A percentile compares a stretch with the other conserved stretches of the same genome.
phyloP scores from a whole-genome alignment of 2,113 vertebrate species.

The Megaptera novaeangliae region DNA sequence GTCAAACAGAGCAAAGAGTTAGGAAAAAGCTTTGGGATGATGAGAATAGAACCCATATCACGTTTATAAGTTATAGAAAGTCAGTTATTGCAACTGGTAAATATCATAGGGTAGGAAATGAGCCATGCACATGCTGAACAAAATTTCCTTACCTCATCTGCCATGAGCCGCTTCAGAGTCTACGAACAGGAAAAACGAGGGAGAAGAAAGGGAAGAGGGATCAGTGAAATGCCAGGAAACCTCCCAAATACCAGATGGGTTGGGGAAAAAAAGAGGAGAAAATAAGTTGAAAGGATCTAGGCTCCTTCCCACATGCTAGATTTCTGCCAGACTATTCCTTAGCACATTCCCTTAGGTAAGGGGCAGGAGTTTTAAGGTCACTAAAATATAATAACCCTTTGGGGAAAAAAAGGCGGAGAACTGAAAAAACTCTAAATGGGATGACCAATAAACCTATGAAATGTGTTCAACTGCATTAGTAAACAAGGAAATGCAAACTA shows the following conservation, averaged over 20 bases:
- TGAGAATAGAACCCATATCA: neutral
- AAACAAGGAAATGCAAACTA: conserved; percentile 23
- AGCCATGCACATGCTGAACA: conserved; percentile 59
- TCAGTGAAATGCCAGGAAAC: conserved; percentile 36
- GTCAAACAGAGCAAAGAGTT: conserved; percentile 36
- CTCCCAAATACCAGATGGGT: conserved; percentile 19
- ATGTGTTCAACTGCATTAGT: neutral
- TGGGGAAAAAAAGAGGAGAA: conserved; percentile 16
- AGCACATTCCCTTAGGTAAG: neutral
- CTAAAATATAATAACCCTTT: neutral
- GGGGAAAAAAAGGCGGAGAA: neutral
- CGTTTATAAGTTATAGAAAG: neutral
- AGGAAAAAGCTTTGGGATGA: neutral
- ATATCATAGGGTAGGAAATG: neutral
- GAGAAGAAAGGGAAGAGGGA: conserved; percentile 15
- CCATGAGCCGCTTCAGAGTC: conserved; percentile 94
- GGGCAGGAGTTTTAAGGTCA: neutral
- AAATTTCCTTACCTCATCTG: conserved; percentile 90
- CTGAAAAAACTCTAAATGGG: neutral
- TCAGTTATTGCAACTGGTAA: neutral
- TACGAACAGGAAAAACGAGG: conserved; percentile 75
- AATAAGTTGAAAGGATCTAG: conserved; percentile 7
- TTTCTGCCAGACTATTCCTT: neutral
- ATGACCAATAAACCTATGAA: neutral
- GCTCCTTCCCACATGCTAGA: neutral